These are phyloP conservation scores for Crypturellus tataupa DNA, from an alignment of 2,797 vertebrate genomes.

Conservation along the genomic window DNA sequence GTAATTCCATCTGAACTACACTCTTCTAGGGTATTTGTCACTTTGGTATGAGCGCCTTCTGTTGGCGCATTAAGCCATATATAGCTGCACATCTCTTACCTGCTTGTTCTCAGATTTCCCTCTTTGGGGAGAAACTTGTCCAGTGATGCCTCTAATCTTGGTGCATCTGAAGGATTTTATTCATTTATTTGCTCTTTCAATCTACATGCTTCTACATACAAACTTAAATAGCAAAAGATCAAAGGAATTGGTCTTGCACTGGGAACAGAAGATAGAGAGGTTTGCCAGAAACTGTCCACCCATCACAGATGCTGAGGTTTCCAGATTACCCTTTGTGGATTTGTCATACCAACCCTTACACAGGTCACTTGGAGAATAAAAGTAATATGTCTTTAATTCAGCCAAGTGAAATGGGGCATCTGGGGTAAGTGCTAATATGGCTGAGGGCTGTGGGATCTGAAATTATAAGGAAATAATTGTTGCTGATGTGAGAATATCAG, in stretches of 20 bases:
- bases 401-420: background rate
- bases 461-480: slow-evolving; percentile 36
- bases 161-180: background rate
- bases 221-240: background rate
- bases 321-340: background rate
- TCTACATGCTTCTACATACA: background rate
- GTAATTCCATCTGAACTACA: background rate
- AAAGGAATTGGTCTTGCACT: background rate
- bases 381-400: background rate
- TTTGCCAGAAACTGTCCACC: slow-evolving; percentile 39
- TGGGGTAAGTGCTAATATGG: background rate
- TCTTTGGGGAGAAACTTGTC: background rate
- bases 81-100: background rate
- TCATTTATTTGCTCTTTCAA: slow-evolving; percentile 3
- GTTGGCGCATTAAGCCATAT: background rate
- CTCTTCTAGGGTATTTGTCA: background rate
- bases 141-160: background rate
- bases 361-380: background rate
- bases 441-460: slow-evolving; percentile 6
- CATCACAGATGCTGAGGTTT: slow-evolving; percentile 5
- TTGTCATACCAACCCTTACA: slow-evolving; percentile 9
- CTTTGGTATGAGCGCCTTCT: background rate
- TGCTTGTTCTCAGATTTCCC: background rate
- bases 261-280: slow-evolving; percentile 8
- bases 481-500: background rate